phyloP scores from a whole-genome alignment of 2,797 vertebrate genomes.

The Argyrosomus regius region DNA sequence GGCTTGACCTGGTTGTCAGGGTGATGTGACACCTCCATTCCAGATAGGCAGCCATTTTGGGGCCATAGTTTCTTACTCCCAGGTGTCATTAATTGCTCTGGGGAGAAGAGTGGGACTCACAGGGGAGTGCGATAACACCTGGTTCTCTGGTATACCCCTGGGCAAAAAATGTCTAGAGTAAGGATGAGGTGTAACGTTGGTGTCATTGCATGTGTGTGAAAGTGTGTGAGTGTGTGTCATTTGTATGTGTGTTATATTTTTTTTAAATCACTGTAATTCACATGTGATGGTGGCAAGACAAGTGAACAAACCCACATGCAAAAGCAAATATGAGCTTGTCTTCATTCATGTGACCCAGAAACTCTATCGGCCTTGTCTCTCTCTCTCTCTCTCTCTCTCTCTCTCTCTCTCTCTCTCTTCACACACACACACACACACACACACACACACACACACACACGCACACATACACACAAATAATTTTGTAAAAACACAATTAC shows the following conservation, averaged over 20 bases:
- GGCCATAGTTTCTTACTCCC: conserved; percentile 72
- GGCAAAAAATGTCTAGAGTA: conserved; percentile 55
- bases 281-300: conserved; percentile 32
- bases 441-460: conserved; percentile 5
- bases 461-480: background rate
- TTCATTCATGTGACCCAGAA: conserved; percentile 46
- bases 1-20: conserved; percentile 83
- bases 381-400: too few relatives aligned
- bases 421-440: background rate
- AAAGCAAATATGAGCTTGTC: conserved; percentile 46
- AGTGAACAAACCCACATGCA: conserved; percentile 29
- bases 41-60: conserved; percentile 74
- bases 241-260: conserved; percentile 42
- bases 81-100: conserved; percentile 81
- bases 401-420: too few relatives aligned
- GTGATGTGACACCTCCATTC: conserved; percentile 78
- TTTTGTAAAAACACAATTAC: background rate
- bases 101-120: conserved; percentile 64
- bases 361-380: background rate
- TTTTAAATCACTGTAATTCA: conserved; percentile 44
- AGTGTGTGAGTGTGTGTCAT: conserved; percentile 32
- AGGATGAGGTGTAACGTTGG: conserved; percentile 45
- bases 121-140: conserved; percentile 69
- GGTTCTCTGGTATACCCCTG: conserved; percentile 60
- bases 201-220: conserved; percentile 36